These are phyloP conservation scores for Pelodytes ibericus DNA, from an alignment of 2,797 vertebrate genomes.

Conservation along the genomic window DNA sequence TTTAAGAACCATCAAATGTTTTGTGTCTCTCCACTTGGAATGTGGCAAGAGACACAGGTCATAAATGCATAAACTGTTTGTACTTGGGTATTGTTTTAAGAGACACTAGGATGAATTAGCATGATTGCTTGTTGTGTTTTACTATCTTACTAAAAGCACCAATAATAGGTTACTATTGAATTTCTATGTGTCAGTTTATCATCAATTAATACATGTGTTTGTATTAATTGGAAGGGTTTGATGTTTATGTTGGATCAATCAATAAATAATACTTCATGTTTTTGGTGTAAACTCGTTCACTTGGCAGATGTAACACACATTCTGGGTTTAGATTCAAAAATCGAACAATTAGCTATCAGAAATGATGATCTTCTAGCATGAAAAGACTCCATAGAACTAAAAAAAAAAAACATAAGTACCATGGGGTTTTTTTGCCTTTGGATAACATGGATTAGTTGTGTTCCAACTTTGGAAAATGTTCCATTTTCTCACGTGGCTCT, in stretches of 20 bases:
- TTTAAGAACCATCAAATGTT: conserved; percentile 35
- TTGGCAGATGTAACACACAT: neutral
- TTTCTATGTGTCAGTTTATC: neutral
- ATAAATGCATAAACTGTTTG: conserved; percentile 44
- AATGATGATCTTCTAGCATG: neutral
- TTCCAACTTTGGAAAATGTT: conserved; percentile 60
- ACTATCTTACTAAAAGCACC: neutral
- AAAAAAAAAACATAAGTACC: neutral
- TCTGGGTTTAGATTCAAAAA: conserved; percentile 16
- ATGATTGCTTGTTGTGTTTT: conserved; percentile 10
- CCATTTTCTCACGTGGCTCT: conserved; percentile 77
- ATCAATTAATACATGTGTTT: neutral
- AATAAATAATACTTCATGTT: neutral
- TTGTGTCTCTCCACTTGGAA: conserved; percentile 32
- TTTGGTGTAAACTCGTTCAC: neutral
- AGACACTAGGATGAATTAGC: neutral
- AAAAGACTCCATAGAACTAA: neutral
- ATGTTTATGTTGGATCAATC: neutral
- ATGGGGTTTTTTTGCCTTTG: conserved; percentile 20
- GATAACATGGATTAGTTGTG: conserved; percentile 55
- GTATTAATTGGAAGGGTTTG: neutral
- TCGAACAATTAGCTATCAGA: neutral
- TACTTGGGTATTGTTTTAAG: conserved; percentile 16
- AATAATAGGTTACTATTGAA: neutral
- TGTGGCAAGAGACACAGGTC: conserved; percentile 45